Base-by-base conservation (phyloP, 2,797 vertebrate species). In the Cynodonichthys magdalenae region DNA sequence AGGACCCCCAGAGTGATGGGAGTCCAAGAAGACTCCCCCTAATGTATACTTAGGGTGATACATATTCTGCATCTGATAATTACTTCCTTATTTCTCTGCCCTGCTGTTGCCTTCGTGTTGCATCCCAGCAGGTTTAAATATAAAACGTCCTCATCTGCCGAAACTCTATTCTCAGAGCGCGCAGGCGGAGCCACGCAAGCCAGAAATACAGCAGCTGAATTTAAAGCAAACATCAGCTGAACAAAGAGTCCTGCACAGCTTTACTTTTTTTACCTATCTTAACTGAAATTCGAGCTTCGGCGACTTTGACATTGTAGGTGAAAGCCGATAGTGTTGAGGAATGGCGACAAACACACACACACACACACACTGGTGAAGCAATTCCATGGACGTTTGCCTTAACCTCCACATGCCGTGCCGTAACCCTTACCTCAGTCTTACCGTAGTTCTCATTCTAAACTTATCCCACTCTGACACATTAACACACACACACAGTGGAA, bases 101-200 rank as follows among this genome's bases (percentile, higher is more conserved):
- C 77, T 54, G 61, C 77, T 66, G 79, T 79, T 83, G 66, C 69
- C 28, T 14, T 62, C 17, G 55, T 57, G 67, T 31, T 34, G 39
- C 39, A 45, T 53, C n/a, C 12, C 15, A 67, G 66, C 65, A 68
- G 68, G 78, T 86, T 89, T 87, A 90, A 91, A 89, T 90, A 81
- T 89, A 91, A 88, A 83, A 47, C 79, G 48, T 77, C 69, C 51
- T 59, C 60, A 64, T 62, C 57, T 69, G 71, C 60, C 53, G 36
- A 63, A 59, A 70, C 74, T 59, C 60, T 89, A 91, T 90, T 90
- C 74, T 75, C 69, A 82, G 75, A 44, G 53, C 1, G 18, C 19
- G 41, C 62, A 45, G 53, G 69, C 57, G 53, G 49, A 63, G 65
- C 45, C 60, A 80, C 63, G 59, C 51, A n/a, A 69, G 24, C 54